Evolutionary conservation across 2,888 invertebrate genomes (phyloP).

Genomic region (Hypselothyrea guttata): DNA sequence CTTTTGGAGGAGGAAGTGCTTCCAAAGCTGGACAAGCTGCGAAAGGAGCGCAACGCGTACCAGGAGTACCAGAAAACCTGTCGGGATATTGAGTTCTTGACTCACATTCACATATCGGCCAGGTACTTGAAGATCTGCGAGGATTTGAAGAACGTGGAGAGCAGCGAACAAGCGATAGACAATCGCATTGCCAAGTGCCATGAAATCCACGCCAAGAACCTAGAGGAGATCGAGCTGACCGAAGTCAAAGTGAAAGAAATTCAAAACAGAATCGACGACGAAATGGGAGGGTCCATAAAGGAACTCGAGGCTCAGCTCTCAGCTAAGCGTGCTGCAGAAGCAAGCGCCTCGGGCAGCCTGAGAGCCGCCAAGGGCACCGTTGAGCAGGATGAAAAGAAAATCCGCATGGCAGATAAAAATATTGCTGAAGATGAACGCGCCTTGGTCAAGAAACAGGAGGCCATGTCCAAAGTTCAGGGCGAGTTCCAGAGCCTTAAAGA

Average conservation of each 20-base stretch:
- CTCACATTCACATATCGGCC: slow-evolving; percentile 84
- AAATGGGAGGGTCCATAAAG: slow-evolving; percentile 86
- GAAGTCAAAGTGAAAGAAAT: slow-evolving; percentile 85
- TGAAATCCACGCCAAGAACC: slow-evolving; percentile 84
- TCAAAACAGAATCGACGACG: slow-evolving; percentile 86
- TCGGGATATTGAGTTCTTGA: slow-evolving; percentile 92
- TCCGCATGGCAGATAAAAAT: slow-evolving; percentile 87
- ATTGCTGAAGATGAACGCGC: slow-evolving; percentile 87
- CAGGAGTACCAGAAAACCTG: slow-evolving; percentile 93
- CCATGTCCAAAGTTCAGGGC: slow-evolving; percentile 85
- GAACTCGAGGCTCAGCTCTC: slow-evolving; percentile 86
- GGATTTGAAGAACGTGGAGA: slow-evolving; percentile 83
- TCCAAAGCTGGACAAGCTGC: slow-evolving; percentile 93
- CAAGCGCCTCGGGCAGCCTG: slow-evolving; percentile 85
- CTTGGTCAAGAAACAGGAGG: slow-evolving; percentile 85
- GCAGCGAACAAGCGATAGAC: slow-evolving; percentile 84
- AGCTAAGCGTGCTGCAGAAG: slow-evolving; percentile 86
- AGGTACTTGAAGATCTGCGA: slow-evolving; percentile 83
- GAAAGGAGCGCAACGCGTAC: slow-evolving; percentile 92
- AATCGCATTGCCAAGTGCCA: slow-evolving; percentile 85
- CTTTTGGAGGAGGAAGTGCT: slow-evolving; percentile 92
- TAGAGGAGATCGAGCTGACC: slow-evolving; percentile 84
- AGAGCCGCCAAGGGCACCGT: slow-evolving; percentile 87
- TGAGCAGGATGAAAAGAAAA: slow-evolving; percentile 86
- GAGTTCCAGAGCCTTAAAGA: slow-evolving; percentile 87